Percentiles rank a stretch among this genome's conserved stretches.
Evolutionary conservation across 2,113 vertebrate species (phyloP).

Genomic region (Spermophilus dauricus): DNA sequence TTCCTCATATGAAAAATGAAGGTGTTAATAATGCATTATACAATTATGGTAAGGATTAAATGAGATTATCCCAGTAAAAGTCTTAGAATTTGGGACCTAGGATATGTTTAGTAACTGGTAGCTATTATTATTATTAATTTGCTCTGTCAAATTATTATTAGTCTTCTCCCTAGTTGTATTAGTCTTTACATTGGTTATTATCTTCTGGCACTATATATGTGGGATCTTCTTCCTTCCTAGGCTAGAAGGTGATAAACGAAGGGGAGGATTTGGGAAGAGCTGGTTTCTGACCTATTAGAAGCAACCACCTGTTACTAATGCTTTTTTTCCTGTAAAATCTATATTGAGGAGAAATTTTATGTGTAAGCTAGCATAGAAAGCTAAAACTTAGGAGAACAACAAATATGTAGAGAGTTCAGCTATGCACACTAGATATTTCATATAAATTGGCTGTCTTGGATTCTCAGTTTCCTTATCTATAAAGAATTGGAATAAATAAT

Average conservation of each 20-base stretch:
- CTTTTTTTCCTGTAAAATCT: neutral
- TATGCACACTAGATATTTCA: neutral
- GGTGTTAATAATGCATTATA: neutral
- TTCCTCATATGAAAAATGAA: neutral
- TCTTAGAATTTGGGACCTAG: neutral
- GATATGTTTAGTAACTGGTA: neutral
- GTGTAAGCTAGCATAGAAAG: neutral
- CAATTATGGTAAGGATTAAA: neutral
- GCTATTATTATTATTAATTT: neutral
- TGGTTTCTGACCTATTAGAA: neutral
- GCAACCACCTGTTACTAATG: neutral
- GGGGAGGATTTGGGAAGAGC: neutral
- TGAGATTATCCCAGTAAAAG: constrained; percentile 7
- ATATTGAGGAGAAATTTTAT: neutral
- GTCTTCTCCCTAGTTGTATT: neutral
- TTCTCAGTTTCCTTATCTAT: neutral
- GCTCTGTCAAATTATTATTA: neutral
- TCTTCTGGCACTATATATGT: neutral
- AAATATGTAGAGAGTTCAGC: neutral
- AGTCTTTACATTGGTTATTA: neutral
- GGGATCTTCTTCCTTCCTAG: neutral
- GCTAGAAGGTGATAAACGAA: neutral
- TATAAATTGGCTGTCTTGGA: neutral
- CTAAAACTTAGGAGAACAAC: neutral
- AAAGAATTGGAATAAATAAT: neutral